Base-by-base conservation (phyloP, 1,140 invertebrate species). In the Spodoptera litura region DNA sequence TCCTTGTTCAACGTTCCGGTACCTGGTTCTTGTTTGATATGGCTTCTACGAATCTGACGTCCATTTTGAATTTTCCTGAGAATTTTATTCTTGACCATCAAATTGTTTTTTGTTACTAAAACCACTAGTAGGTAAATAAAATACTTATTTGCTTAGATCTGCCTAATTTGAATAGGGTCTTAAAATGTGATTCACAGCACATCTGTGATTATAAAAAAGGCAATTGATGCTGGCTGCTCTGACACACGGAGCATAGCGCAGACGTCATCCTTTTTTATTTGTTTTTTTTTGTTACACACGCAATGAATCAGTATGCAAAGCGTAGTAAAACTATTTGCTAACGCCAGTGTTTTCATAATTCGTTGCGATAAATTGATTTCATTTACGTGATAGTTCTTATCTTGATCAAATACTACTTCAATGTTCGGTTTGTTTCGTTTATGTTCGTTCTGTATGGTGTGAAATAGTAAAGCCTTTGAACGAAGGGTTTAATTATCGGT, bases 401-500 rank as follows among this genome's bases (percentile, higher is more conserved):
- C 59, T 75, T 31, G 72, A 75, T 62, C 11, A 75, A 75, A 44
- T 20, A 56, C 31, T 62, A 49, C 52, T 13, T 62, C 12, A 27
- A 10, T 72, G 35, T 72, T n/a, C 52, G 13, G 55, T 51, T 20
- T 61, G 13, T 59, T 75, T 53, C 58, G 5, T 75, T 75, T 25
- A 62, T 74, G 51, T 64, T 38, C 12, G 61, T 70, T 55, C 49
- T 35, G 13, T 13, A 4, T 61, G 49, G 66, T 81, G 80, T 78
- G 70, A 74, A 81, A 66, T 75, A 81, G 68, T 78, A 82, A 71
- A 76, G 72, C 83, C 78, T 84, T 78, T 78, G 78, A 71, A 49
- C 31, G 31, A 76, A 75, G 77, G 78, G 78, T 79, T 77, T 80
- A 78, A 82, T 84, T 84, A 84, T 77, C 81, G 35, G 51, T 68